Evolutionary conservation across 2,888 invertebrate species (phyloP), one percentile per base, ranked within the genome.

Genomic region (Drosophila mimica): DNA sequence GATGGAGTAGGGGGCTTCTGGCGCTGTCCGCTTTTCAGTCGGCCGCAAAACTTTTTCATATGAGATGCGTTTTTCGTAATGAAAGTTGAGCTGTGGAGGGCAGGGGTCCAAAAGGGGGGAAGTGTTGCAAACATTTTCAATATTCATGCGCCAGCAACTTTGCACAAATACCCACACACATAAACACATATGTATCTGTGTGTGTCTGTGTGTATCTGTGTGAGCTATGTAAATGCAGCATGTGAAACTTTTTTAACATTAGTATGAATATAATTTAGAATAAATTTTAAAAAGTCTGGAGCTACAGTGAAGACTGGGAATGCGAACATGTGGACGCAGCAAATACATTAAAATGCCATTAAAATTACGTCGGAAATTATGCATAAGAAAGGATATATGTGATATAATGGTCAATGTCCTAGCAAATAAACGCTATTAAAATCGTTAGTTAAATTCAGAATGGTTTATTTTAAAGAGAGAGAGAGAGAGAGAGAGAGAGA

Each of bases 251-350:
- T 89, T 91, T 76, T 64, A 78, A 83, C 83, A 86, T 91, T 89
- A 91, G 82, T 91, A 89, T 88, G 88, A 89, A 91, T 90, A 90
- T 88, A 88, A 91, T 91, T 88, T 83, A 77, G 68, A 85, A 85
- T 72, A 83, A 71, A 86, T 86, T 79, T 66, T 38, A 40, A 52
- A 67, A 67, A n/a, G 57, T 43, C 49, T 67, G 57, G 72, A 75
- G 65, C 4, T 46, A 46, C 15, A 25, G 25, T 25, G 43, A 60
- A 62, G 49, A 48, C 70, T 52, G 64, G 56, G 46, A 48, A 43
- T 34, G 33, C 17, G 33, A 38, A 40, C 40, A 34, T 60, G 66
- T 71, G 59, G 36, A 17, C 49, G 20, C 40, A 74, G 64, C 67
- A 88, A 83, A 82, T 77, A 87, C 84, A 88, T 90, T 89, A 90